Conservation (phyloP, 2,888 invertebrate species). For the Nomada ruficornis region DNA sequence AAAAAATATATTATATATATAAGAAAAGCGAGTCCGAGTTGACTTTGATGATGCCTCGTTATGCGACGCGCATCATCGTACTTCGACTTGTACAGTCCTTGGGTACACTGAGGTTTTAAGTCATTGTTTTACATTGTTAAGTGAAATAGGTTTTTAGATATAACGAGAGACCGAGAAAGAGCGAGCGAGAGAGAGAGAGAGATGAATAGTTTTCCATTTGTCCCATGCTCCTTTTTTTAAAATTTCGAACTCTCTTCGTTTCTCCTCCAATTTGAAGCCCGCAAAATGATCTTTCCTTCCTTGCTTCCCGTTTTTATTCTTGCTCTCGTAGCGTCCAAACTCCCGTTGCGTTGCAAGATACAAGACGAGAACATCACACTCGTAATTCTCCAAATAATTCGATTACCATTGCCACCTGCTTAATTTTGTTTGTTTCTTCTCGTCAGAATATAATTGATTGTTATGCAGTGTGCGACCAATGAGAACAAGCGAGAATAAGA, state of each 20-base stretch:
- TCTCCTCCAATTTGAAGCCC: slow-evolving; percentile 4
- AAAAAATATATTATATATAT: slow-evolving; percentile 23
- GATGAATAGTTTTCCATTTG: slow-evolving; percentile 45
- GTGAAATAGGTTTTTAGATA: slow-evolving; percentile 64
- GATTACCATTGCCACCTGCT: slow-evolving; percentile 46
- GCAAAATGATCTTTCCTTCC: not conserved
- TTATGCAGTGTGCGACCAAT: slow-evolving; percentile 62
- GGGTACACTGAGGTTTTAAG: slow-evolving; percentile 79
- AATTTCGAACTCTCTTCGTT: slow-evolving; percentile 7
- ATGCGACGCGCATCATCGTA: slow-evolving; percentile 74
- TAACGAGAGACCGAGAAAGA: slow-evolving; percentile 49
- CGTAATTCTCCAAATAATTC: slow-evolving; percentile 58
- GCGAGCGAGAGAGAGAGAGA: slow-evolving; percentile 8
- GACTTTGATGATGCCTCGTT: slow-evolving; percentile 68
- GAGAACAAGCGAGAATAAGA: slow-evolving; percentile 36
- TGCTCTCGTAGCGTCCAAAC: slow-evolving; percentile 36
- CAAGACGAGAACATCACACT: slow-evolving; percentile 18
- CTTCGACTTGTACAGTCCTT: slow-evolving; percentile 82
- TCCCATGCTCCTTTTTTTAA: slow-evolving; percentile 15
- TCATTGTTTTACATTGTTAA: slow-evolving; percentile 82
- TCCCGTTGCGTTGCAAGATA: slow-evolving; percentile 38
- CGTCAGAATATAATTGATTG: slow-evolving; percentile 45
- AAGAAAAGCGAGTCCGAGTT: slow-evolving; percentile 70
- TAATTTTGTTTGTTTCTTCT: slow-evolving; percentile 53
- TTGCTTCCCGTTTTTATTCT: not conserved